Evolutionary conservation across 2,888 invertebrate genomes (phyloP), one percentile per base, ranked within the genome.

Genomic region (Drosophila limbata): DNA sequence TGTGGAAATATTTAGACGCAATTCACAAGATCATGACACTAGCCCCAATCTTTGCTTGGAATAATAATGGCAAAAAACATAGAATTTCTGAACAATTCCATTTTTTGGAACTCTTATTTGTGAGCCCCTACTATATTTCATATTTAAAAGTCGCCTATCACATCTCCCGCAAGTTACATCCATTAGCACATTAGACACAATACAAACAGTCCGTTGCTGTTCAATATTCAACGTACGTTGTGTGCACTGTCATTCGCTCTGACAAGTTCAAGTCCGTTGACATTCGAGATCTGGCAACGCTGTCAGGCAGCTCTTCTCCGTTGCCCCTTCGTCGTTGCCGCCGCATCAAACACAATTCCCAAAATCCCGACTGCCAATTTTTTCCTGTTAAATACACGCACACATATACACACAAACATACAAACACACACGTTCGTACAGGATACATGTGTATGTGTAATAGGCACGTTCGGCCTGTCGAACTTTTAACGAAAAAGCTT

Each of bases 351-450:
- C 55, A 74, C 74, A 78, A 83, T 81, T 81, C 77, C 86, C 84
- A 66, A 77, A 88, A 75, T 77, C 79, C 82, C 85, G 75, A 79
- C 76, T 73, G 82, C 70, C 84, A 79, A 81, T 82, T 84, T 77
- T 79, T 84, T 70, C 67, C 44, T 70, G 66, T 76, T 87, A 80
- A 87, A 76, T 72, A 77, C 42, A 62, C 53, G 64, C 45, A 65
- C 39, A 63, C 28, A 66, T 13, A 44, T 47, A 60, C n/a, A 48
- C 25, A 56, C 31, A 15, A 25, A 28, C 35, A 44, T 47, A 60
- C n/a, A 48, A 19, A 56, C 31, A 15, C 28, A 28, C 35, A 39
- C 8, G 55, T 15, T 56, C 21, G 45, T 39, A 53, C 50, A 69
- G 59, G 15, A 17, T 47, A 11, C 15, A 28, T 42, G 17, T 61